Percentiles rank a stretch among this genome's conserved stretches.
Evolutionary conservation across 2,113 vertebrate genomes (phyloP).

Genomic region (Polypterus senegalus): DNA sequence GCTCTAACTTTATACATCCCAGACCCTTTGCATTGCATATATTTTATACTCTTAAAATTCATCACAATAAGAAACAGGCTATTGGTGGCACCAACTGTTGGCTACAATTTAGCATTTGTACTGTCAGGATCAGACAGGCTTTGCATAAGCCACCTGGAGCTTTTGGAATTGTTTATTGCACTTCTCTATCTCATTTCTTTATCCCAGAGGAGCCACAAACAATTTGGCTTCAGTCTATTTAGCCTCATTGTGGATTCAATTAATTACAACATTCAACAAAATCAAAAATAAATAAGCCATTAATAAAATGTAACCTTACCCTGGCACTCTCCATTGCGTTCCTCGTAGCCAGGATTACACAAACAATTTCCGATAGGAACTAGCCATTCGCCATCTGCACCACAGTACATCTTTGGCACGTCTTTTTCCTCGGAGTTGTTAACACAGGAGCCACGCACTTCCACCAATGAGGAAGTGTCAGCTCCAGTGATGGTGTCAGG

Average conservation of each 20-base stretch:
- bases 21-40: not conserved
- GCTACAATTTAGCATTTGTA: slow-evolving; percentile 26
- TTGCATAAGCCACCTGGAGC: slow-evolving; percentile 53
- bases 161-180: slow-evolving; percentile 46
- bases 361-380: slow-evolving; percentile 96
- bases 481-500: slow-evolving; percentile 90
- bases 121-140: slow-evolving; percentile 33
- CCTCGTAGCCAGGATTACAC: slow-evolving; percentile 89
- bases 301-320: slow-evolving; percentile 58
- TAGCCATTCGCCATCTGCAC: slow-evolving; percentile 95
- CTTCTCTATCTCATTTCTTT: slow-evolving; percentile 42
- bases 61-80: slow-evolving; percentile 6
- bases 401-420: slow-evolving; percentile 97
- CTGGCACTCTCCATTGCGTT: slow-evolving; percentile 81
- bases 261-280: slow-evolving; percentile 33
- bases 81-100: slow-evolving; percentile 31
- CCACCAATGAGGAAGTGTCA: slow-evolving; percentile 91
- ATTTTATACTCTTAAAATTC: not conserved
- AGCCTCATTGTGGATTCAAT: slow-evolving; percentile 61
- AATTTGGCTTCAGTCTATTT: slow-evolving; percentile 57
- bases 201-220: slow-evolving; percentile 66
- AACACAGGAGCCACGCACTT: slow-evolving; percentile 91
- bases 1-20: too few species aligned
- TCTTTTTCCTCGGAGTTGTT: slow-evolving; percentile 95
- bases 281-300: slow-evolving; percentile 36